A percentile compares a stretch with the other conserved stretches of the same genome.
phyloP scores from a whole-genome alignment of 2,113 vertebrate genomes.

The Engystomops pustulosus region DNA sequence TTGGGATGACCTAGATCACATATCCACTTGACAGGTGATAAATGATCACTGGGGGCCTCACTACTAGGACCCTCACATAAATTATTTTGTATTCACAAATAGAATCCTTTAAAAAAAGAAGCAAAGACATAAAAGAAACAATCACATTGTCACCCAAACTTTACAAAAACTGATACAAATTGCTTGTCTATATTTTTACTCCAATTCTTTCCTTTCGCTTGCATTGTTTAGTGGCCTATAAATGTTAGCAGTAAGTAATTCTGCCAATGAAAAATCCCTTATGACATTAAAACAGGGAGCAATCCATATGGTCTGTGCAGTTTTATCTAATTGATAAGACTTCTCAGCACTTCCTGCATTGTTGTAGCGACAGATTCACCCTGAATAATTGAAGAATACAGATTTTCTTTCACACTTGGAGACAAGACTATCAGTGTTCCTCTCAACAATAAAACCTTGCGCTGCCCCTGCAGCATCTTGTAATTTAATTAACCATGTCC shows the following conservation, averaged over 20 bases:
- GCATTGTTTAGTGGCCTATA: constrained; percentile 2
- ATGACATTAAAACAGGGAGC: constrained; percentile 4
- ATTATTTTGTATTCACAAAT: no score
- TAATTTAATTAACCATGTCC: constrained; percentile 55
- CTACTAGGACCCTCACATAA: no score
- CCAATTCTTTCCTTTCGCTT: neutral
- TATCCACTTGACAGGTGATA: no score
- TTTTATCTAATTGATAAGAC: constrained; percentile 51
- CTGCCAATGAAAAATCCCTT: constrained; percentile 32
- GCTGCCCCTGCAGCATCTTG: constrained; percentile 26
- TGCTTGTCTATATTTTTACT: neutral
- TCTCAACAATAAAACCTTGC: constrained; percentile 47
- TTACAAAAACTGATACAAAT: no score
- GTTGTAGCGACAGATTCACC: neutral
- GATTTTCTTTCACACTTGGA: constrained; percentile 52
- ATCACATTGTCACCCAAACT: no score
- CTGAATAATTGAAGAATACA: constrained; percentile 57
- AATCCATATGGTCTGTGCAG: constrained; percentile 21
- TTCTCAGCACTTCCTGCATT: constrained; percentile 12
- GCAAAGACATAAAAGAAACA: no score
- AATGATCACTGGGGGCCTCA: no score
- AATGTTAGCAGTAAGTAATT: constrained; percentile 8
- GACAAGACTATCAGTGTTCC: constrained; percentile 40
- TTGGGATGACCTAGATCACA: no score
- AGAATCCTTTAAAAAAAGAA: no score